Conservation (phyloP, 2,888 invertebrate genomes). For the Apamea anceps region DNA sequence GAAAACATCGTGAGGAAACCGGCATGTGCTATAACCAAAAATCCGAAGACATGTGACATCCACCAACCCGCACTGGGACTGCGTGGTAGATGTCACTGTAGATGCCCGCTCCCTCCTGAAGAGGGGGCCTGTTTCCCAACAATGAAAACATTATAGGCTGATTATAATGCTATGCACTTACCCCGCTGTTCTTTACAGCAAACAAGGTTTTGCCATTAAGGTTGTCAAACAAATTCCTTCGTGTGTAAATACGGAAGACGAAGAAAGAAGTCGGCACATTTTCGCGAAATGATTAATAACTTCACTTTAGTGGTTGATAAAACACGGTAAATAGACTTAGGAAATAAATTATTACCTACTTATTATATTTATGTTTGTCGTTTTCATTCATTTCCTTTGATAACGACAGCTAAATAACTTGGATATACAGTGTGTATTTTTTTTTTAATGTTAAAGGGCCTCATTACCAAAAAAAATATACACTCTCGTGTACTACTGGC, state of each 20-base stretch:
- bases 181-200: background rate
- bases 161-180: background rate
- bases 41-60: too few species aligned
- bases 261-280: background rate
- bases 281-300: constrained; percentile 28
- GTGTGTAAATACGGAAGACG: constrained; percentile 25
- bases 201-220: background rate
- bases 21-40: too few species aligned
- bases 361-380: background rate
- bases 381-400: constrained; percentile 9
- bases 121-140: background rate
- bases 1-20: too few species aligned
- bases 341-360: constrained; percentile 23
- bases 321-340: constrained; percentile 17
- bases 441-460: background rate
- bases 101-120: background rate
- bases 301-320: background rate
- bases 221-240: constrained; percentile 16
- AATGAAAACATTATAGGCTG: background rate
- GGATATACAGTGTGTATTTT: too few species aligned
- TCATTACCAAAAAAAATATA: too few species aligned
- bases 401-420: constrained; percentile 14
- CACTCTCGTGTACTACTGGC: background rate
- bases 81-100: too few species aligned
- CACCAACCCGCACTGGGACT: too few species aligned